Evolutionary conservation across 2,113 vertebrate genomes (phyloP), one percentile per base, ranked within the genome.

Genomic region (Axis porcinus): DNA sequence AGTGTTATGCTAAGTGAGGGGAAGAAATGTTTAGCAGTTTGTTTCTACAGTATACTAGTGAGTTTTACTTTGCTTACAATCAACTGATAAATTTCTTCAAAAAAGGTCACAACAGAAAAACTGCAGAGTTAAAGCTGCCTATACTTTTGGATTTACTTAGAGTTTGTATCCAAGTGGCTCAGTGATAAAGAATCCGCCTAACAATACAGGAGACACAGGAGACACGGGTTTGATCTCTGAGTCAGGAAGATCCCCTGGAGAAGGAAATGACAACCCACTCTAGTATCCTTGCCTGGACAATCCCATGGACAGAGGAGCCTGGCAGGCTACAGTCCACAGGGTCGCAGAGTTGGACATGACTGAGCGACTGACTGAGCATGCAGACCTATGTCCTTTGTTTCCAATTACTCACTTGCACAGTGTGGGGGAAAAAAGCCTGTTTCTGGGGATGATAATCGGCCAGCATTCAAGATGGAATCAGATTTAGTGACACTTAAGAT

Each of bases 401-500:
- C 91, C 89, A 79, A 95, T 6, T 23, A 15, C 6, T 19, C 21
- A 27, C 45, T 81, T 84, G 4, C 30, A 88, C 67, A 60, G n/a
- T 30, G 36, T 89, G 1, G 27, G 78, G 25, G 33, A 15, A 11
- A 90, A 30, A 85, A 95, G 28, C 57, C 36, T 95, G 78, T 91
- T 97, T 92, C 84, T 93, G 95, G 76, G 36, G 23, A 96, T 93
- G 64, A 94, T 74, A 30, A 43, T 54, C 57, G 58, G 57, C 33
- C 30, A 87, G 57, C 91, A 96, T 93, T 96, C 84, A 95, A 89
- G 79, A 92, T 43, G 54, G 89, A 93, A 92, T 95, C 54, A 57
- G 89, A 96, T 92, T 97, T 95, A 97, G 89, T 90, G 97, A 92
- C 83, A 93, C 70, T 83, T 87, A 81, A 79, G 67, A 93, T 95